These are phyloP conservation scores for Phalacrocorax pelagicus DNA, from an alignment of 2,113 vertebrate genomes.

Conservation along the genomic window DNA sequence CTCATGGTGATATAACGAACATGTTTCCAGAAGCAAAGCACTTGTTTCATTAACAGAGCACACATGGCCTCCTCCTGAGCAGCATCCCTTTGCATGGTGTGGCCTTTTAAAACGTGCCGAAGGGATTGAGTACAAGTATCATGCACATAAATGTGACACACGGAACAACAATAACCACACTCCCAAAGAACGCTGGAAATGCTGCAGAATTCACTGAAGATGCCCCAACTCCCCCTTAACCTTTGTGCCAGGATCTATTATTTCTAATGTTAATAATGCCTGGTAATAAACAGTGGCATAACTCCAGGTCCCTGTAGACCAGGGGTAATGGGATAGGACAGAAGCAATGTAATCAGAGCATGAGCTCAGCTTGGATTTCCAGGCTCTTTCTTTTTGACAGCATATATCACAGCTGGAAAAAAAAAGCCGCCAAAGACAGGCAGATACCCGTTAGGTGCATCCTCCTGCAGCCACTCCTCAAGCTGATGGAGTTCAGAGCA, in stretches of 20 bases:
- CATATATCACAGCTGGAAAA: background rate
- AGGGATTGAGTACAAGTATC: background rate
- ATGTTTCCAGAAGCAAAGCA: background rate
- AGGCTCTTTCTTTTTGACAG: background rate
- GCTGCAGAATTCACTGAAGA: background rate
- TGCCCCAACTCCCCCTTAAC: background rate
- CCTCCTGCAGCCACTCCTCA: background rate
- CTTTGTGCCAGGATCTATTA: background rate
- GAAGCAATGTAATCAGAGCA: background rate
- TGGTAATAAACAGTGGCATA: background rate
- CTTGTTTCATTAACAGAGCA: background rate
- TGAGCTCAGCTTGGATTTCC: background rate
- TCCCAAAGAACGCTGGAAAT: constrained; percentile 22
- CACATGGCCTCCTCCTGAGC: background rate
- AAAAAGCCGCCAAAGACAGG: background rate
- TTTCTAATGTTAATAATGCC: constrained; percentile 10
- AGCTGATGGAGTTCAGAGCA: background rate
- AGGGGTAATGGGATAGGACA: background rate
- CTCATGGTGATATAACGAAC: background rate
- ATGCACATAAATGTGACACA: background rate
- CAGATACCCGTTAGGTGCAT: background rate
- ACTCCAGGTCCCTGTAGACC: background rate
- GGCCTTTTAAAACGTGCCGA: constrained; percentile 11
- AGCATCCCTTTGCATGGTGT: background rate
- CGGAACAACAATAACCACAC: background rate